phyloP scores from a whole-genome alignment of 37 sponge, comb jelly and placozoan genomes.

The Beroe forskalii region DNA sequence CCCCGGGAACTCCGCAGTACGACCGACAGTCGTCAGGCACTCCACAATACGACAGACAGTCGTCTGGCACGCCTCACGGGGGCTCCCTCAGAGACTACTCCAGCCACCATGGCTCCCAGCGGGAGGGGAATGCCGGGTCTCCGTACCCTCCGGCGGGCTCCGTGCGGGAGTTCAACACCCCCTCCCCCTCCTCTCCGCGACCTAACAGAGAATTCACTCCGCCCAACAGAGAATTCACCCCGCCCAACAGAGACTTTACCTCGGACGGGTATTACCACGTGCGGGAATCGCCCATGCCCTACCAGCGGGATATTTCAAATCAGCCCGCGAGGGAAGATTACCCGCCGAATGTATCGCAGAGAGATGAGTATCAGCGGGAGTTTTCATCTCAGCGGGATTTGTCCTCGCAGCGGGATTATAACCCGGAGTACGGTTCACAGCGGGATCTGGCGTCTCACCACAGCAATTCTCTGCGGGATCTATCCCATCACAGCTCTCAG shows the following conservation, averaged over 20 bases:
- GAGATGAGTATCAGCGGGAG: neutral
- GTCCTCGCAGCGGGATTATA: neutral
- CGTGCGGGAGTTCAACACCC: neutral
- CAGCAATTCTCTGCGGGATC: neutral
- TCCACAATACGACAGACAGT: neutral
- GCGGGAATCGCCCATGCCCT: neutral
- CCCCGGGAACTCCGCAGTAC: neutral
- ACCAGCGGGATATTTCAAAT: neutral
- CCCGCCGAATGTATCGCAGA: neutral
- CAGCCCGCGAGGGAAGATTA: neutral
- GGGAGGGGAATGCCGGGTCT: too few species aligned
- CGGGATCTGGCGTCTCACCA: neutral
- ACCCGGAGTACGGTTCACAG: neutral
- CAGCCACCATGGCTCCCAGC: neutral
- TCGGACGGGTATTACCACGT: neutral
- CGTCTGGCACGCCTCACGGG: neutral
- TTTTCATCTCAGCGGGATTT: neutral
- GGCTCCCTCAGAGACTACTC: constrained; percentile 5
- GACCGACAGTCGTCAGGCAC: neutral
- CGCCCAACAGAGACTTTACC: neutral
- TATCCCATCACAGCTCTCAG: neutral
- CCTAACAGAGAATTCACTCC: neutral
- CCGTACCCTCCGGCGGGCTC: neutral
- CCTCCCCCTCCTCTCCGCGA: neutral
- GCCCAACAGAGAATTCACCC: neutral